Evolutionary conservation across 2,888 invertebrate species (phyloP).

Genomic region (Nudaria mundana): DNA sequence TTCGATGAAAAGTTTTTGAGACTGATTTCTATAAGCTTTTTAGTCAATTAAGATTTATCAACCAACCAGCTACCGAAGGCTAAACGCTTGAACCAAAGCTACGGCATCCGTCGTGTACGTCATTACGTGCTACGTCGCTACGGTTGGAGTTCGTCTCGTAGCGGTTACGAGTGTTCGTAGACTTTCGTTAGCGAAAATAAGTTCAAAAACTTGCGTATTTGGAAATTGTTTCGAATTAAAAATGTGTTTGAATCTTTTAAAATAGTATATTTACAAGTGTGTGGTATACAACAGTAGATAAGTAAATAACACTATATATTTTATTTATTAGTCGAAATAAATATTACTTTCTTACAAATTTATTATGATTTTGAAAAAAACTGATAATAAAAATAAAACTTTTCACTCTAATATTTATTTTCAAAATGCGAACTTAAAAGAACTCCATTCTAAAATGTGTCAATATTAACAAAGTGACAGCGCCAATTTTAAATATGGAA

Average conservation of each 20-base stretch:
- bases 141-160: conserved; percentile 42
- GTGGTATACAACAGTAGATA: too few relatives aligned
- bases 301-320: background rate
- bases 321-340: background rate
- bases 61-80: background rate
- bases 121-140: conserved; percentile 47
- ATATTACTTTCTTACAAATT: background rate
- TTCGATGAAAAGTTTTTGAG: too few relatives aligned
- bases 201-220: conserved; percentile 1
- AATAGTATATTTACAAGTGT: too few relatives aligned
- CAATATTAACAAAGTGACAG: conserved; percentile 3
- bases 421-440: background rate
- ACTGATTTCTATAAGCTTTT: too few relatives aligned
- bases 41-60: too few relatives aligned
- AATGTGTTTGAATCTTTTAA: too few relatives aligned
- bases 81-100: background rate
- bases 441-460: conserved; percentile 5
- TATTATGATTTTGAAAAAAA: background rate
- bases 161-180: conserved; percentile 32
- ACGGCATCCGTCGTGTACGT: conserved; percentile 20
- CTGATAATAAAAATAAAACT: too few relatives aligned
- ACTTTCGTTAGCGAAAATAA: conserved; percentile 19
- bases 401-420: too few relatives aligned
- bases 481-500: conserved; percentile 45
- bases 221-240: too few relatives aligned